phyloP scores from a whole-genome alignment of 2,888 invertebrate genomes.

The Harpalus rufipes region DNA sequence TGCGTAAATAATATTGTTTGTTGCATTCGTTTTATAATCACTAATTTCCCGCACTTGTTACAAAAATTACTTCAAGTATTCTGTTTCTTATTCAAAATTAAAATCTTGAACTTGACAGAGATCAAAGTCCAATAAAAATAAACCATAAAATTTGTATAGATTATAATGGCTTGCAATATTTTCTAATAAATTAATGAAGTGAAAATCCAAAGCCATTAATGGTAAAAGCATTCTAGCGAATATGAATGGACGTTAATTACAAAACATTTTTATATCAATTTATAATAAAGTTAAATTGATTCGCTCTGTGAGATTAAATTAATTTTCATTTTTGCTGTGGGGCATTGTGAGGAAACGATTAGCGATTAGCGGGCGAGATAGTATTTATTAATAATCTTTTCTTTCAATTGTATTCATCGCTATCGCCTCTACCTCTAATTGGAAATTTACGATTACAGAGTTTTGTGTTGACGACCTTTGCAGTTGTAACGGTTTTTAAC shows the following conservation, averaged over 20 bases:
- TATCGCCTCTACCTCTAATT: conserved; percentile 51
- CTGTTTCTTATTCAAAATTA: neutral
- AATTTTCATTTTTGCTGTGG: conserved; percentile 9
- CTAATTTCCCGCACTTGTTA: no score
- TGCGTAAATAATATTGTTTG: no score
- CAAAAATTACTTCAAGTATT: no score
- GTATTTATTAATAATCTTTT: conserved; percentile 49
- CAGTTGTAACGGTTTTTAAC: conserved; percentile 53
- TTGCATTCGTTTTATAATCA: no score
- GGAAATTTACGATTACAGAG: conserved; percentile 48
- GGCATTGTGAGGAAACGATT: conserved; percentile 1
- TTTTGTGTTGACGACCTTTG: conserved; percentile 51
- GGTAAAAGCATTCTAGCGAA: conserved; percentile 28
- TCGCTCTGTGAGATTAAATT: conserved; percentile 22
- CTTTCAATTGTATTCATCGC: conserved; percentile 43
- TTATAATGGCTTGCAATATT: neutral
- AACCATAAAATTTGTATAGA: neutral
- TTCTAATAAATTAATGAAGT: conserved; percentile 23
- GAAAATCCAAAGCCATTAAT: conserved; percentile 12
- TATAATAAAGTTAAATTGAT: conserved; percentile 44
- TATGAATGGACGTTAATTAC: conserved; percentile 39
- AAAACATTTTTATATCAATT: conserved; percentile 46
- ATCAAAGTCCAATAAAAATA: neutral
- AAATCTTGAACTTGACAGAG: neutral
- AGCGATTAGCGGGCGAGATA: conserved; percentile 27